phyloP scores from a whole-genome alignment of 2,888 invertebrate species.

The Ophion obscuratus region DNA sequence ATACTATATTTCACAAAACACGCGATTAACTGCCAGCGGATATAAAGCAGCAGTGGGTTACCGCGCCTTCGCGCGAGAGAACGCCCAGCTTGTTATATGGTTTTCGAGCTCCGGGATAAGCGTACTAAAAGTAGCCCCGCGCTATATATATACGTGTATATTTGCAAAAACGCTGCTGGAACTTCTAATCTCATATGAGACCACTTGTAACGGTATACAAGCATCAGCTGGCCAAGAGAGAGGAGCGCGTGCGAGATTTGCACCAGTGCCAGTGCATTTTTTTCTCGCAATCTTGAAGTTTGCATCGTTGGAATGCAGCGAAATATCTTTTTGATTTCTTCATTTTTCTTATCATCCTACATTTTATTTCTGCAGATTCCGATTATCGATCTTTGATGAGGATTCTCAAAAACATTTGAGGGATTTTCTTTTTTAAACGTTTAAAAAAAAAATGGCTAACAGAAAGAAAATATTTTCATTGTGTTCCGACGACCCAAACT shows the following conservation, averaged over 20 bases:
- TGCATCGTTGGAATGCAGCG: too few species aligned
- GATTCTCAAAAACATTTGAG: too few species aligned
- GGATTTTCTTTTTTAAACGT: too few species aligned
- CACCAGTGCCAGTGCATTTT: conserved; percentile 20
- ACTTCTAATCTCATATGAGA: conserved; percentile 35
- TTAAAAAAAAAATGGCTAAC: too few species aligned
- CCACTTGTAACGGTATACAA: conserved; percentile 40
- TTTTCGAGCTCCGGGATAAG: conserved; percentile 48
- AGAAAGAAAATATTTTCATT: too few species aligned
- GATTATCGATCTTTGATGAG: too few species aligned
- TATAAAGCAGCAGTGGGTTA: conserved; percentile 49
- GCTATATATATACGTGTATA: conserved; percentile 33
- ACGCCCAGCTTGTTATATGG: conserved; percentile 48
- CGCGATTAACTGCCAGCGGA: conserved; percentile 44
- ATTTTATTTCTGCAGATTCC: too few species aligned
- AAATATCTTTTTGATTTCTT: too few species aligned
- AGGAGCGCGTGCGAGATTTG: conserved; percentile 19
- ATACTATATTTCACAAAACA: conserved; percentile 37
- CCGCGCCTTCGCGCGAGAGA: conserved; percentile 4
- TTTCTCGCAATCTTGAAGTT: not conserved
- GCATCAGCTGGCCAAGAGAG: conserved; percentile 24
- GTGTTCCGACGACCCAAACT: too few species aligned
- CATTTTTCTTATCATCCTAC: too few species aligned
- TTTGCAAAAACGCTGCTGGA: conserved; percentile 31
- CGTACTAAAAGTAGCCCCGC: conserved; percentile 58